A percentile compares a stretch with the other conserved stretches of the same genome.
Conservation (phyloP, 2,888 invertebrate species). For the Pristionchus japonicus region DNA sequence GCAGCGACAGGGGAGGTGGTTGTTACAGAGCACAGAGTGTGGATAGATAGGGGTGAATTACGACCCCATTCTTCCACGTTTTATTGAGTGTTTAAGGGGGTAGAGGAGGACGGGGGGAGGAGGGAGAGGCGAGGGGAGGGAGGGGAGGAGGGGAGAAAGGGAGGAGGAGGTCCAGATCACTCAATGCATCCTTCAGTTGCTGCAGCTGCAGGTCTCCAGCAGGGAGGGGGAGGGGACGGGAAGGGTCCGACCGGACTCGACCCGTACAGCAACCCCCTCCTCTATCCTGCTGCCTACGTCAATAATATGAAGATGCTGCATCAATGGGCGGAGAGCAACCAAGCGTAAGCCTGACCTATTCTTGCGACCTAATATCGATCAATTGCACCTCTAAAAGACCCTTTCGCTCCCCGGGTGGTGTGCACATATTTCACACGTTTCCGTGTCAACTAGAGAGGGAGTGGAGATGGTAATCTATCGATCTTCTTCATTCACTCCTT, state of each 20-base stretch:
- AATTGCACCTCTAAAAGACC: too few species aligned
- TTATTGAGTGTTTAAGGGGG: slow-evolving; percentile 42
- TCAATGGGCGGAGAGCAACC: slow-evolving; percentile 66
- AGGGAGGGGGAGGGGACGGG: background rate
- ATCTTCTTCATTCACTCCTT: slow-evolving; percentile 47
- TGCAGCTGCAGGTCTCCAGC: slow-evolving; percentile 6
- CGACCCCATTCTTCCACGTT: slow-evolving; percentile 31
- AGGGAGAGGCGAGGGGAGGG: background rate
- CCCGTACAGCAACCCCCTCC: slow-evolving; percentile 48
- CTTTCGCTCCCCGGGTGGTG: background rate
- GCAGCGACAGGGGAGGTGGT: background rate
- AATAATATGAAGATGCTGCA: slow-evolving; percentile 73
- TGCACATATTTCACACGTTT: slow-evolving; percentile 27
- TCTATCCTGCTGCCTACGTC: slow-evolving; percentile 69
- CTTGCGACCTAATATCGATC: background rate
- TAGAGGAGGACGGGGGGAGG: background rate
- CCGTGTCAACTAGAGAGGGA: background rate
- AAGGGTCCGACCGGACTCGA: background rate
- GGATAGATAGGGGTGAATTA: slow-evolving; percentile 42
- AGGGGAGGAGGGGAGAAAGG: background rate
- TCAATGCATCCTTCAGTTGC: slow-evolving; percentile 31
- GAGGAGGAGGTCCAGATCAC: background rate
- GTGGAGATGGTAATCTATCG: slow-evolving; percentile 18
- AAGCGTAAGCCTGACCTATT: slow-evolving; percentile 56
- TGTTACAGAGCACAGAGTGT: background rate